Evolutionary conservation across 2,797 vertebrate species (phyloP).

Genomic region (Hemibagrus guttatus): DNA sequence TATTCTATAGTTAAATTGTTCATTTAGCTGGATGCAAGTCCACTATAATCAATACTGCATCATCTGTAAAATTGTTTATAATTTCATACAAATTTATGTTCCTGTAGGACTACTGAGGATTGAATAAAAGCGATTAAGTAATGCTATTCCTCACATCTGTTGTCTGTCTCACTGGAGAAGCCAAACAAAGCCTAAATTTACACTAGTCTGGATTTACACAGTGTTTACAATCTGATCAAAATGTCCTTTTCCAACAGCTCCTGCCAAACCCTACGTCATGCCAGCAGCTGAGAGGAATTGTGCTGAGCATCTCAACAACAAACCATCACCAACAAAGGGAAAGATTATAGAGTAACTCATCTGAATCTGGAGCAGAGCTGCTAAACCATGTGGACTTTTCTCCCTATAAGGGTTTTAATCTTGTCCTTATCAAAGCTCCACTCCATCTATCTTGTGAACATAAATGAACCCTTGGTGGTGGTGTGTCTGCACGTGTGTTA

Average conservation of each 20-base stretch:
- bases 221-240: conserved; percentile 11
- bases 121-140: background rate
- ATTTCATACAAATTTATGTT: background rate
- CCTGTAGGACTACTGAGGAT: background rate
- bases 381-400: background rate
- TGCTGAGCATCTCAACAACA: conserved; percentile 1
- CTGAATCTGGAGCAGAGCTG: background rate
- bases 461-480: background rate
- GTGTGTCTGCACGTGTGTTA: background rate
- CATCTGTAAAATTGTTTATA: background rate
- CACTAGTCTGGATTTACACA: no score
- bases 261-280: background rate
- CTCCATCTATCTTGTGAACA: background rate
- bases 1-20: background rate
- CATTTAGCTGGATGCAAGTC: background rate
- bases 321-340: conserved; percentile 15
- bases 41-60: background rate
- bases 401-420: conserved; percentile 11
- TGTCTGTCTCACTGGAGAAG: background rate
- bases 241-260: conserved; percentile 1
- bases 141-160: background rate
- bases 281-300: background rate
- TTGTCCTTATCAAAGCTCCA: background rate
- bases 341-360: background rate
- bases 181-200: background rate